A percentile compares a stretch with the other conserved stretches of the same genome.
phyloP scores from a whole-genome alignment of 2,888 invertebrate species.

The Hydrotaea cyrtoneurina region DNA sequence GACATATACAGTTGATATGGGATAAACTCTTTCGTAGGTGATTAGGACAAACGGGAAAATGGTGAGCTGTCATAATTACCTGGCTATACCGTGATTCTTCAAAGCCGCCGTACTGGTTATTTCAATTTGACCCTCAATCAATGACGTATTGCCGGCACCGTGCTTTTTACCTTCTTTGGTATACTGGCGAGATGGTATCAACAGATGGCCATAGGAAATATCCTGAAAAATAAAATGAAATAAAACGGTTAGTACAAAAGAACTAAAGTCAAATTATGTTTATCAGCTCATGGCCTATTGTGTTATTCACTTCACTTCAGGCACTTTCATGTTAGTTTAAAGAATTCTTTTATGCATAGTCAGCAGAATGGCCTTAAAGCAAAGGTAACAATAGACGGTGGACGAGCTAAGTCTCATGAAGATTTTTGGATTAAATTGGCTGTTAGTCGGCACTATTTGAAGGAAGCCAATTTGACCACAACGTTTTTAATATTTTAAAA shows the following conservation, averaged over 20 bases:
- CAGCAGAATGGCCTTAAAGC: no score
- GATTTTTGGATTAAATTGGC: no score
- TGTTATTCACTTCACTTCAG: no score
- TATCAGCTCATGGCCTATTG: no score
- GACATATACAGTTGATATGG: neutral
- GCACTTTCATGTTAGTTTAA: no score
- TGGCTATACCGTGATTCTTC: constrained; percentile 83
- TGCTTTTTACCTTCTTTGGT: constrained; percentile 80
- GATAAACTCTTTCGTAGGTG: neutral
- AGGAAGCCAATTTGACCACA: no score
- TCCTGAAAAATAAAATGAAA: constrained; percentile 82
- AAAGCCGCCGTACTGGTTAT: constrained; percentile 80
- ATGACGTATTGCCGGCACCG: constrained; percentile 73
- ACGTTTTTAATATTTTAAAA: no score
- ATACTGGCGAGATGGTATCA: constrained; percentile 87
- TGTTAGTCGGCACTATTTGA: no score
- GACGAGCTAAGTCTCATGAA: no score
- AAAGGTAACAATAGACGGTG: no score
- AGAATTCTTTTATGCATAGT: no score
- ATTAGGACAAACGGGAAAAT: neutral
- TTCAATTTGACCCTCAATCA: constrained; percentile 79
- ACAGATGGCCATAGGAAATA: constrained; percentile 92
- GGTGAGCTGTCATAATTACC: constrained; percentile 78
- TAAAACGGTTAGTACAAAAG: neutral
- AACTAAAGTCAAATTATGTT: no score